These are phyloP conservation scores for Arge pagana DNA, from an alignment of 2,888 invertebrate species.

Conservation along the genomic window DNA sequence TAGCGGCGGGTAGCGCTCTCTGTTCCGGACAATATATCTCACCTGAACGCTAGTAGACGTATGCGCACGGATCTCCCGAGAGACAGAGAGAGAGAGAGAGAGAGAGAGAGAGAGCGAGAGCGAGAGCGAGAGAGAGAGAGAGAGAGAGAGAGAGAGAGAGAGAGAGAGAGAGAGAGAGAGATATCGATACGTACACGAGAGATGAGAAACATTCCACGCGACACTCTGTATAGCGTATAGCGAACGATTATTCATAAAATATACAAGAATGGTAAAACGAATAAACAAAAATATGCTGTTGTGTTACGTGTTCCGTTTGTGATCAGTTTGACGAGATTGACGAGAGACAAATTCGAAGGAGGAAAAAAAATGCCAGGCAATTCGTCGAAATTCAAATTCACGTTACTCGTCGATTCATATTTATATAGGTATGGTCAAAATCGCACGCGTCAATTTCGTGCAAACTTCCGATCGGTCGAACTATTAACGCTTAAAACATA, in stretches of 20 bases:
- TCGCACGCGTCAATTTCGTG: too few species aligned
- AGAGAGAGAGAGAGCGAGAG: too few species aligned
- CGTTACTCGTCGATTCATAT: background rate
- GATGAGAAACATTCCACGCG: background rate
- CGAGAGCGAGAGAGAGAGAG: too few species aligned
- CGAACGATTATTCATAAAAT: slow-evolving; percentile 35
- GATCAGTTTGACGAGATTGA: slow-evolving; percentile 32
- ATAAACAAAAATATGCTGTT: slow-evolving; percentile 39
- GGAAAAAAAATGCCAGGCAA: background rate
- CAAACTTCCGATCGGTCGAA: slow-evolving; percentile 33
- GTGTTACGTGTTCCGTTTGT: slow-evolving; percentile 44
- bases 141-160: too few species aligned
- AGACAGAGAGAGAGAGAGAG: too few species aligned
- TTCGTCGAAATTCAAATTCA: background rate
- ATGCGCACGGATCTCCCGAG: too few species aligned
- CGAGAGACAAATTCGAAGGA: background rate
- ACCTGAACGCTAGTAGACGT: too few species aligned
- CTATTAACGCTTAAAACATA: slow-evolving; percentile 43
- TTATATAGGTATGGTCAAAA: too few species aligned
- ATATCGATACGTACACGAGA: background rate
- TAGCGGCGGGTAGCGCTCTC: too few species aligned
- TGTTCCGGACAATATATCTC: too few species aligned
- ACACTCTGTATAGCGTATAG: slow-evolving; percentile 21
- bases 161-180: too few species aligned
- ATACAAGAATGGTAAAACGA: slow-evolving; percentile 34